Base-by-base conservation (phyloP, 2,888 invertebrate species). In the Venusia cambrica region DNA sequence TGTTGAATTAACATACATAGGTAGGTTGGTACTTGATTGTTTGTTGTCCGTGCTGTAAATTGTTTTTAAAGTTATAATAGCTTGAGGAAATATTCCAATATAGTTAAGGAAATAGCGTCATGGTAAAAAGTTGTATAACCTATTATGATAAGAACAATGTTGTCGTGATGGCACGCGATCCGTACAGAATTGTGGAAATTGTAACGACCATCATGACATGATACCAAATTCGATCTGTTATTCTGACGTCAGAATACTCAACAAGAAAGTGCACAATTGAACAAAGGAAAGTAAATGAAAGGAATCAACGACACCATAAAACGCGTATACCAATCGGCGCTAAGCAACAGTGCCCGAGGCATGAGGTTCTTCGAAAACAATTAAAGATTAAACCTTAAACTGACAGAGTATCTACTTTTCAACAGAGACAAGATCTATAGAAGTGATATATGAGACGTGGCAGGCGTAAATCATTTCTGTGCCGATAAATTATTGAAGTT, bases 91-190 rank as follows among this genome's bases (percentile, higher is more conserved):
- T 34, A 15, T 37, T 28, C n/a, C 29, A 35, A 25, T 22, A 28
- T 37, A n/a, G 24, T 27, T 32, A 21, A 29, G 10, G 11, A 26
- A 39, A 39, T 35, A 6, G 32, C 34, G 37, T 35, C 38, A 13
- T 13, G 31, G 14, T 38, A 36, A 34, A 39, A 46, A 49, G 38
- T 43, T 25, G 25, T 45, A 22, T 39, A 30, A 43, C 43, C 37
- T 28, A 40, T 40, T 29, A 37, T 36, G 53, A 56, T 51, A 21
- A 17, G 30, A 41, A 54, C 52, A 51, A 46, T 50, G 43, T 54
- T 58, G 61, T 46, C 68, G 63, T 69, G 65, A 46, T 57, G 68
- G 62, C 72, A 73, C 68, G 73, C 62, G 38, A 43, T 20, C 37
- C 34, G 17, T 30, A 33, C 33, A 24, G 19, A 39, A 38, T n/a